Evolutionary conservation across 2,797 vertebrate species (phyloP).

Genomic region (Lagothrix lagotricha): DNA sequence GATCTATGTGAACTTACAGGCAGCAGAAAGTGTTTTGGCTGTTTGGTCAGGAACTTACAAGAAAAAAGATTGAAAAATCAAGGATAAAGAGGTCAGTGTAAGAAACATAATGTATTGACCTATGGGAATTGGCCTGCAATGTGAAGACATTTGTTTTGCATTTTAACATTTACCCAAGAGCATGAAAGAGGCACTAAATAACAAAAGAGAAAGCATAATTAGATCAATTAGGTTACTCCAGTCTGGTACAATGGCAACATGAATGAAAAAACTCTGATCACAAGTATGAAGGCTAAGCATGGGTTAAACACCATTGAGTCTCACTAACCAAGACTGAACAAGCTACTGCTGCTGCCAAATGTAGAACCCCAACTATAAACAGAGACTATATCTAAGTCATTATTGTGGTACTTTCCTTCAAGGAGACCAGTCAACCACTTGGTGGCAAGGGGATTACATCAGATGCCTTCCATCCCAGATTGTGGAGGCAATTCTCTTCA

Average conservation of each 20-base stretch:
- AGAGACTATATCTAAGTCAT: not conserved
- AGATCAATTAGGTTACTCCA: not conserved
- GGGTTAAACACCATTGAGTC: not conserved
- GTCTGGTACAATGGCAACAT: not conserved
- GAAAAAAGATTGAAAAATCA: not conserved
- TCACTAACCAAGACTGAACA: not conserved
- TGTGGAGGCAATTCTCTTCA: not conserved
- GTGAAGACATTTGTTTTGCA: not conserved
- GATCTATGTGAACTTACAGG: not conserved
- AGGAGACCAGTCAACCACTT: not conserved
- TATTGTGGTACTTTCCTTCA: not conserved
- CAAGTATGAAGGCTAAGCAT: not conserved
- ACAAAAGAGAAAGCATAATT: not conserved
- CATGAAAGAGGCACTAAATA: not conserved
- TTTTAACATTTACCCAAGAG: not conserved
- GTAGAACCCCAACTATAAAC: not conserved
- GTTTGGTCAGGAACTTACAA: not conserved
- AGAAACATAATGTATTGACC: not conserved
- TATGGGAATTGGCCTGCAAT: not conserved
- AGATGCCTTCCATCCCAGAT: not conserved
- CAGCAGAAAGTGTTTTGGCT: not conserved
- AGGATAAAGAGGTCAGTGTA: not conserved
- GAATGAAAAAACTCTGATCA: not conserved
- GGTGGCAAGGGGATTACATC: not conserved
- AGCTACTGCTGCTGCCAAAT: not conserved